Base-by-base conservation (phyloP, 2,888 invertebrate genomes). In the Orthonevra nobilis region DNA sequence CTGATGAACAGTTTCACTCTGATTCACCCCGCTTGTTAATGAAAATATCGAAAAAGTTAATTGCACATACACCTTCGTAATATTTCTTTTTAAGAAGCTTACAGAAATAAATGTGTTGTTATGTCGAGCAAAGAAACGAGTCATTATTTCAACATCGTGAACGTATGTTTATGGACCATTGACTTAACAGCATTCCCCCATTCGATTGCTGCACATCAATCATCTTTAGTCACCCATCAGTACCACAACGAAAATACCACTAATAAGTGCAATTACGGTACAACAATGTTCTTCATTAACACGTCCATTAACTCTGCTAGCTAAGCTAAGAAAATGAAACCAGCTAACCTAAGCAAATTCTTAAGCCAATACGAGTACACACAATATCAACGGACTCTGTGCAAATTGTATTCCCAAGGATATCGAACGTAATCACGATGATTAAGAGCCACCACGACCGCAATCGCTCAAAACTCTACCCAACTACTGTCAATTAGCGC, bases 401-500 rank as follows among this genome's bases (percentile, higher is more conserved):
- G n/a, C 36, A 20, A 64, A 52, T 42, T 74, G 42, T 60, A 23
- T 46, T n/a, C 52, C 6, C 23, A 74, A 69, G 69, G 17, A 61
- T 58, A 56, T 63, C 68, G 46, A 74, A 61, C 48, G 54, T 40
- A 69, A 69, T 5, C 3, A 5, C 5, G 23, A 5, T 23, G 23
- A 23, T 42, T 10, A 61, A 74, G 68, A 61, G 17, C 74, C 30
- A n/a, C 32, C 6, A 61, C 30, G 17, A 56, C 46, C 42, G n/a
- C 69, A 69, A 63, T 63, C 63, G 70, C 48, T 69, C 75, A 56
- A 70, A 56, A 36, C 32, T 40, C 15, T n/a, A 3, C n/a, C 9
- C 26, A 46, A 32, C n/a, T n/a, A n/a, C 50, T 69, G 75, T 69
- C 75, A 75, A 70, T 75, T 75, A 75, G 75, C 75, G 75, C 50